Conservation (phyloP, 2,797 vertebrate genomes). For the Eidolon dupreanum region DNA sequence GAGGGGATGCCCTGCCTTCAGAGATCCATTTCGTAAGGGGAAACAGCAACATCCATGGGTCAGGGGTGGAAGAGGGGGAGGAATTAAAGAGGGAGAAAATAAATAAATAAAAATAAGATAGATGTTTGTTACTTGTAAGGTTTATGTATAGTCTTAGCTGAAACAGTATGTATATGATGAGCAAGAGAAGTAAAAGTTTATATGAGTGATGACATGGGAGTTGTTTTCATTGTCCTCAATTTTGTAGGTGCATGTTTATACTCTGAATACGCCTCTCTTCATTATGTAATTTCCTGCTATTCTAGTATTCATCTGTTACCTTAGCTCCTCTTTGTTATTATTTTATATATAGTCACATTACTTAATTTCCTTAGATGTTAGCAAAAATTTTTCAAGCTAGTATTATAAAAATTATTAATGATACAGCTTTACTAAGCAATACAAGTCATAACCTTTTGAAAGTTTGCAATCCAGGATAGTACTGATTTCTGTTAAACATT, state of each 20-base stretch:
- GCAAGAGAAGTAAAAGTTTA: constrained; percentile 1
- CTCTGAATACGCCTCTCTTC: background rate
- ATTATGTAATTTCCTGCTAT: background rate
- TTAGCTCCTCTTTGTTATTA: background rate
- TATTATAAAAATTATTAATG: background rate
- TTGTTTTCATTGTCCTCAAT: background rate
- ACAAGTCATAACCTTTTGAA: background rate
- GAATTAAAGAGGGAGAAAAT: too few relatives aligned
- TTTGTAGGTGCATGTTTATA: background rate
- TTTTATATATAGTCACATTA: background rate
- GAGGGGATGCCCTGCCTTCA: too few relatives aligned
- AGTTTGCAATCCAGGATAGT: background rate
- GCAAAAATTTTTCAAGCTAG: constrained; percentile 12
- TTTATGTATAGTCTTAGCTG: background rate
- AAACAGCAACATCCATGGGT: too few relatives aligned
- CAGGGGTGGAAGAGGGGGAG: too few relatives aligned
- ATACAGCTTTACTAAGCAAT: background rate
- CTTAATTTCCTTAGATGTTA: constrained; percentile 44
- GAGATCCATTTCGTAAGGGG: too few relatives aligned
- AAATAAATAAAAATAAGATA: background rate
- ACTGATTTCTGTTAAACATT: constrained; percentile 7
- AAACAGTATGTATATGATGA: background rate
- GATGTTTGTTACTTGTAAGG: background rate
- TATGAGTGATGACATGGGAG: background rate
- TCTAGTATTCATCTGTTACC: background rate